phyloP scores from a whole-genome alignment of 1,140 invertebrate species.

The Plutomurus gul region DNA sequence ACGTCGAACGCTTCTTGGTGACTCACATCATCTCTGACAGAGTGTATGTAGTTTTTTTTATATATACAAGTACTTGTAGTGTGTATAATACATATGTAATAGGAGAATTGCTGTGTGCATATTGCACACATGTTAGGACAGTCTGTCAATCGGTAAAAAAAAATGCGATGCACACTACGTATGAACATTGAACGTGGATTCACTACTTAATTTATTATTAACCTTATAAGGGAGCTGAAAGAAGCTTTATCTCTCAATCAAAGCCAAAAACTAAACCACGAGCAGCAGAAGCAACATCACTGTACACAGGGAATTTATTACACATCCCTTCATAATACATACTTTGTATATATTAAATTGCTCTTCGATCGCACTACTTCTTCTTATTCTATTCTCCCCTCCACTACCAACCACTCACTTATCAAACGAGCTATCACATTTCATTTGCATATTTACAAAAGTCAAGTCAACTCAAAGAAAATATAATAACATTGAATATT shows the following conservation, averaged over 20 bases:
- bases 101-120: too few relatives aligned
- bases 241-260: not conserved
- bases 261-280: not conserved
- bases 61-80: too few relatives aligned
- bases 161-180: not conserved
- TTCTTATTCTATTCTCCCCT: too few relatives aligned
- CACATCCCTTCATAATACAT: not conserved
- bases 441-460: not conserved
- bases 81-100: too few relatives aligned
- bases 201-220: slow-evolving; percentile 3
- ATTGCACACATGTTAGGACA: not conserved
- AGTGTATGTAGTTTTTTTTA: too few relatives aligned
- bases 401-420: too few relatives aligned
- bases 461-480: not conserved
- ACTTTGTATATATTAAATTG: not conserved
- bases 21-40: too few relatives aligned
- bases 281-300: not conserved
- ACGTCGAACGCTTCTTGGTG: too few relatives aligned
- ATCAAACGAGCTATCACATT: not conserved
- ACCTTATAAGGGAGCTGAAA: not conserved
- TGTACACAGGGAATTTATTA: slow-evolving; percentile 4
- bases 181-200: not conserved
- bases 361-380: not conserved
- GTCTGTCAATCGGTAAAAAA: not conserved
- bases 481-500: too few relatives aligned